These are phyloP conservation scores for Euwallacea fornicatus DNA, from an alignment of 1,140 invertebrate species.

Conservation along the genomic window DNA sequence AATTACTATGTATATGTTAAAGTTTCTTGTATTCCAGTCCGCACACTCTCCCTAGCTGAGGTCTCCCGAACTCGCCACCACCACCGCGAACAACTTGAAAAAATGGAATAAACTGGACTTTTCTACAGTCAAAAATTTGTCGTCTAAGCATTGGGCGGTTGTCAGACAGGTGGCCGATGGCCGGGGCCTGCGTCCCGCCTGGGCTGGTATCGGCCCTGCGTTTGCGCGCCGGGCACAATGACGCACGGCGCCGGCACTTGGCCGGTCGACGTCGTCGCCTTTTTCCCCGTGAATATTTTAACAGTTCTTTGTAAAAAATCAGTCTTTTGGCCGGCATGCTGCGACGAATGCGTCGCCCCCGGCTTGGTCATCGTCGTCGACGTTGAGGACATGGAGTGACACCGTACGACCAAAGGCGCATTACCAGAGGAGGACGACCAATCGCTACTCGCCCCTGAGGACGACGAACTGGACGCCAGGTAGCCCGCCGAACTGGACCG, in stretches of 20 bases:
- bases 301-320: constrained; percentile 55
- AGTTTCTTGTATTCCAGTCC: no score
- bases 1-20: no score
- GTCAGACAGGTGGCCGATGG: constrained; percentile 38
- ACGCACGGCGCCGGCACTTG: constrained; percentile 47
- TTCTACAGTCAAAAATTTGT: constrained; percentile 23
- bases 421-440: constrained; percentile 39
- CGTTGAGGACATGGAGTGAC: constrained; percentile 52
- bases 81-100: background rate
- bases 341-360: constrained; percentile 23
- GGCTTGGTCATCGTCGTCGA: constrained; percentile 35
- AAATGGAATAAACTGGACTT: constrained; percentile 32
- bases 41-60: no score
- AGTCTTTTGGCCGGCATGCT: constrained; percentile 51
- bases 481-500: constrained; percentile 60
- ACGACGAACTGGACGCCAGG: constrained; percentile 46
- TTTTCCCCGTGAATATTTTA: constrained; percentile 54
- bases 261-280: constrained; percentile 35
- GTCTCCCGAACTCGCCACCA: background rate
- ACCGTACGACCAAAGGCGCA: constrained; percentile 49
- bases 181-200: constrained; percentile 24
- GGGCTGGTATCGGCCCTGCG: constrained; percentile 24
- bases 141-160: constrained; percentile 37
- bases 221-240: constrained; percentile 45
- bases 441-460: constrained; percentile 40